Evolutionary conservation across 2,797 vertebrate genomes (phyloP).

Genomic region (Chiloscyllium punctatum): DNA sequence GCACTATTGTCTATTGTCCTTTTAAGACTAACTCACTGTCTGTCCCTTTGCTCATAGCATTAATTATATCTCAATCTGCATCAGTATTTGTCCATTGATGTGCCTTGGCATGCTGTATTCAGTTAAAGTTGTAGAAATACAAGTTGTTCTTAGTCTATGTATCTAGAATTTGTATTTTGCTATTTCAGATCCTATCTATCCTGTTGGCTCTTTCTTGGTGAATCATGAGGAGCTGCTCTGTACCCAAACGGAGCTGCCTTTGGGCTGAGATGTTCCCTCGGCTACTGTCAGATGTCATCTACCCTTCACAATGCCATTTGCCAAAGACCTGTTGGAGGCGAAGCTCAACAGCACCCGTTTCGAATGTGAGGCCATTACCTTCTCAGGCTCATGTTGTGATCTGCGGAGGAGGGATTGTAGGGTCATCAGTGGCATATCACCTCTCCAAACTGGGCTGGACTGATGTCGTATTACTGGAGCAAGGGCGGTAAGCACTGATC

Average conservation of each 20-base stretch:
- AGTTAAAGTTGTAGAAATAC: background rate
- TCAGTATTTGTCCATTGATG: background rate
- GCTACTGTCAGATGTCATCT: slow-evolving; percentile 53
- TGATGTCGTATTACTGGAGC: slow-evolving; percentile 84
- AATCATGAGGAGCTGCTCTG: slow-evolving; percentile 61
- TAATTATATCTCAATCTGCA: background rate
- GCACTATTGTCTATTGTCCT: too few species aligned
- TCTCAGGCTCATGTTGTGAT: slow-evolving; percentile 81
- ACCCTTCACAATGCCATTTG: slow-evolving; percentile 50
- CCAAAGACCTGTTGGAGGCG: slow-evolving; percentile 45
- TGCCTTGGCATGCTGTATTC: background rate
- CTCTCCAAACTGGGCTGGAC: slow-evolving; percentile 90
- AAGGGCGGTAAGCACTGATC: slow-evolving; percentile 77
- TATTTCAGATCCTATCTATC: background rate
- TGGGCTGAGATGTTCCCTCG: slow-evolving; percentile 65
- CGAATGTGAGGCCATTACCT: slow-evolving; percentile 61
- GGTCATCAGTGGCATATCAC: slow-evolving; percentile 91
- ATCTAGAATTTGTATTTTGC: background rate
- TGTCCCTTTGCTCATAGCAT: background rate
- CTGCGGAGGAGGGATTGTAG: slow-evolving; percentile 86
- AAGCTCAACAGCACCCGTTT: slow-evolving; percentile 52
- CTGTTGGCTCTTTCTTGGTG: background rate
- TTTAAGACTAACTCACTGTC: background rate
- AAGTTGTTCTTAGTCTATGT: background rate
- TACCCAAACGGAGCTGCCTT: slow-evolving; percentile 60